Evolutionary conservation across 2,797 vertebrate species (phyloP).

Genomic region (Chloroceryle inda): DNA sequence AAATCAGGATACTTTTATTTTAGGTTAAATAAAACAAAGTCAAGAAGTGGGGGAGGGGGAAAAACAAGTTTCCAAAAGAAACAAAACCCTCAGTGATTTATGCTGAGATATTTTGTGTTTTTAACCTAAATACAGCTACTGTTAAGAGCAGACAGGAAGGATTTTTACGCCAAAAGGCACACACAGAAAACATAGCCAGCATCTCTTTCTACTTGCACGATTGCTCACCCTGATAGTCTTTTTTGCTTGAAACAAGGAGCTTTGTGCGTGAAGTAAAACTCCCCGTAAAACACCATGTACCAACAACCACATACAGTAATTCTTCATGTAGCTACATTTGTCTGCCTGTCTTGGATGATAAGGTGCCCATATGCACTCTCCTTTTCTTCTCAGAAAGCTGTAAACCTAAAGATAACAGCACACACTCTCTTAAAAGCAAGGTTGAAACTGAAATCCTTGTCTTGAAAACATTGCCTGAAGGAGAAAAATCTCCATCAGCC

Average conservation of each 20-base stretch:
- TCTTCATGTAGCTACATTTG: not conserved
- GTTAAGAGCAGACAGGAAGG: not conserved
- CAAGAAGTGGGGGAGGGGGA: not conserved
- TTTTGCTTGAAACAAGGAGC: not conserved
- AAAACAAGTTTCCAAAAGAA: not conserved
- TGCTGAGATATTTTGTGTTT: constrained; percentile 7
- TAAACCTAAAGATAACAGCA: constrained; percentile 53
- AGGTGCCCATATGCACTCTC: constrained; percentile 7
- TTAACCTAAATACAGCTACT: constrained; percentile 56
- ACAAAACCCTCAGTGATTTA: constrained; percentile 43
- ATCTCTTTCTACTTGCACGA: not conserved
- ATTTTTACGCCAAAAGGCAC: constrained; percentile 12
- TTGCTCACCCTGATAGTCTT: not conserved
- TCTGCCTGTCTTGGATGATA: constrained; percentile 30
- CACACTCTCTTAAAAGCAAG: constrained; percentile 26
- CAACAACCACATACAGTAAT: not conserved
- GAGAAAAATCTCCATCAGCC: not conserved
- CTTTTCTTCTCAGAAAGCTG: constrained; percentile 53
- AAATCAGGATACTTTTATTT: constrained; percentile 1
- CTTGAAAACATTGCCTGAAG: constrained; percentile 42
- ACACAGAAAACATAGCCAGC: not conserved
- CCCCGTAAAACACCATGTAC: not conserved
- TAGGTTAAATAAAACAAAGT: constrained; percentile 29
- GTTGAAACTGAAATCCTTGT: constrained; percentile 50
- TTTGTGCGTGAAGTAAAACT: not conserved